phyloP scores from a whole-genome alignment of 2,797 vertebrate species.

The Thripadectes ignobilis region DNA sequence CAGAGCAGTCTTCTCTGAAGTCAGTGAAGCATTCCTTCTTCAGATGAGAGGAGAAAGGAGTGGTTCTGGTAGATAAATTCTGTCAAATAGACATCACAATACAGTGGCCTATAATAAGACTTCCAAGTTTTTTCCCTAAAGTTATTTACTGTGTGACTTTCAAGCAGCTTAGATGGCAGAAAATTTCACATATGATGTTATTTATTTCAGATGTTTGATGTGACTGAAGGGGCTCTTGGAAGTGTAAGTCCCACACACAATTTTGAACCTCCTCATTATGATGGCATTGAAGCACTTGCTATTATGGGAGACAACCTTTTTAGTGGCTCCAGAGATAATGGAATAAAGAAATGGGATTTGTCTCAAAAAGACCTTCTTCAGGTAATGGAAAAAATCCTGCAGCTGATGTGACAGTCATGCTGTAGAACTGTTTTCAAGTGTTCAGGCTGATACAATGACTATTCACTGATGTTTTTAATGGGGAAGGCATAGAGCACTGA shows the following conservation, averaged over 20 bases:
- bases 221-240: conserved; percentile 90
- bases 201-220: conserved; percentile 91
- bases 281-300: conserved; percentile 94
- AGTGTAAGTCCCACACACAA: conserved; percentile 91
- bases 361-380: conserved; percentile 93
- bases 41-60: not conserved
- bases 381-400: conserved; percentile 74
- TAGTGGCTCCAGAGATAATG: conserved; percentile 96
- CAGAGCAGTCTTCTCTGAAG: not conserved
- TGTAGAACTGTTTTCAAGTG: not conserved
- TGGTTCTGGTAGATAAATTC: not conserved
- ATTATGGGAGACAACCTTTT: conserved; percentile 92
- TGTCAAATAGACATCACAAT: not conserved
- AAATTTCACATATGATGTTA: not conserved
- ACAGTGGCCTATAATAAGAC: not conserved
- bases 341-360: conserved; percentile 98
- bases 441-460: not conserved
- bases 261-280: conserved; percentile 97
- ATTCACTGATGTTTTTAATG: not conserved
- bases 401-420: not conserved
- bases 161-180: not conserved
- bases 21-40: not conserved
- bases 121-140: not conserved
- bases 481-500: not conserved
- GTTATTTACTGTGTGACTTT: not conserved